Evolutionary conservation across 2,797 vertebrate genomes (phyloP).

Genomic region (Antennarius maculatus): DNA sequence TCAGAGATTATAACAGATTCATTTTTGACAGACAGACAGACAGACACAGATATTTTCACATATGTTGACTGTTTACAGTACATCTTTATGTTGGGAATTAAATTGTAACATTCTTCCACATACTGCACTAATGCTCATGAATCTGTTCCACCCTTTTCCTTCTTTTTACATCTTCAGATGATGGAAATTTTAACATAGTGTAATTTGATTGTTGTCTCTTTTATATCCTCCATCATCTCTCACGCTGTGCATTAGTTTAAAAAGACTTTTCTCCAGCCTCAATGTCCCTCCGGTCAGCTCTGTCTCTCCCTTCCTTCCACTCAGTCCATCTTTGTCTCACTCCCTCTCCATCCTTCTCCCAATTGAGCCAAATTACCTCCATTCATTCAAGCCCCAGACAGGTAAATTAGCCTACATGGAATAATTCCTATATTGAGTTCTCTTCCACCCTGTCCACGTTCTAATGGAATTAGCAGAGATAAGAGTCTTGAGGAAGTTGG

Average conservation of each 20-base stretch:
- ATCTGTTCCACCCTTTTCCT: neutral
- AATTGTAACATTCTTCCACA: neutral
- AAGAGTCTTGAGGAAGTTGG: constrained; percentile 78
- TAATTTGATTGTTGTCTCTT: constrained; percentile 8
- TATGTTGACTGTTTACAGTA: too few species aligned
- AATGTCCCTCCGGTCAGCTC: constrained; percentile 9
- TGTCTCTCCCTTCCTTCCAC: constrained; percentile 6
- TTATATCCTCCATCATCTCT: constrained; percentile 12
- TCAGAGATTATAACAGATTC: too few species aligned
- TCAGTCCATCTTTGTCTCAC: constrained; percentile 21
- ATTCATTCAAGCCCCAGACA: constrained; percentile 89
- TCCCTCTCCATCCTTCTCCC: constrained; percentile 78
- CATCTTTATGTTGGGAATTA: too few species aligned
- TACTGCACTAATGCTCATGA: neutral
- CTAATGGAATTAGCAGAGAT: constrained; percentile 84
- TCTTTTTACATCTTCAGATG: neutral
- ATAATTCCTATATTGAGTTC: constrained; percentile 86
- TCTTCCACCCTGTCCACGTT: constrained; percentile 60
- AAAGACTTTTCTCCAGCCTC: constrained; percentile 3
- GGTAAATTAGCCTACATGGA: constrained; percentile 89
- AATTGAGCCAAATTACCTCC: constrained; percentile 90
- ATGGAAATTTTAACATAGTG: constrained; percentile 10
- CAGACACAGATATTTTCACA: too few species aligned
- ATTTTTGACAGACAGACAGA: too few species aligned
- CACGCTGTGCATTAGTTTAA: neutral